Base-by-base conservation (phyloP, 2,888 invertebrate genomes). In the Pachycephus smyrnensis region DNA sequence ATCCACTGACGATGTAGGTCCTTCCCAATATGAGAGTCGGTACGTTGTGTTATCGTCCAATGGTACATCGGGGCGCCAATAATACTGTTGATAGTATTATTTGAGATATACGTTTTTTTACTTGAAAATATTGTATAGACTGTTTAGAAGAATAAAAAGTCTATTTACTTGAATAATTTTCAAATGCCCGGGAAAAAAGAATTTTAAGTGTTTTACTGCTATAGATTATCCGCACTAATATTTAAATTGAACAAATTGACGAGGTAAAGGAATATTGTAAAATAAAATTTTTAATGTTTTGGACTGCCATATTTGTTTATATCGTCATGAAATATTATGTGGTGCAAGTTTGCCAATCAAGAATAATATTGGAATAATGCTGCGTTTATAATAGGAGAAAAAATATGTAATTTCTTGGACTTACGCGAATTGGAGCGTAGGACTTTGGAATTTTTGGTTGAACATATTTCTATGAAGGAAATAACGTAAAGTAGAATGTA, bases 1-100 rank as follows among this genome's bases (percentile, higher is more conserved):
- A 4, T 86, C 86, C 0, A 76, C 78, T 3, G 71, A 31, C 3
- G 79, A 69, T 15, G 11, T 32, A 0, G 86, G 84, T 35, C 82
- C 83, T 12, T 87, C 86, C 90, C 89, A 91, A 77, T 87, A 91
- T 0, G 91, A 91, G 4, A 90, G 82, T 78, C 84, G 86, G 85
- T 95, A 94, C 0, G 94, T 91, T 0, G 95, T 95, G 15, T 94
- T 93, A 79, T 93, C 93, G 80, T 95, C 94, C 91, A 93, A 91
- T 35, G 92, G 90, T 31, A 91, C 82, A 33, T 88, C 88, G 0
- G 92, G 91, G 75, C 92, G 92, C 77, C 88, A 88, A 79, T 92
- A 93, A 79, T 88, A 88, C 90, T 90, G 75, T 37, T 37, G 69
- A 79, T 68, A 12, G 77, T 37, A 68, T 73, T 68, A 15, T 12